Conservation (phyloP, 2,113 vertebrate genomes). For the Neodontobutis hainanensis region DNA sequence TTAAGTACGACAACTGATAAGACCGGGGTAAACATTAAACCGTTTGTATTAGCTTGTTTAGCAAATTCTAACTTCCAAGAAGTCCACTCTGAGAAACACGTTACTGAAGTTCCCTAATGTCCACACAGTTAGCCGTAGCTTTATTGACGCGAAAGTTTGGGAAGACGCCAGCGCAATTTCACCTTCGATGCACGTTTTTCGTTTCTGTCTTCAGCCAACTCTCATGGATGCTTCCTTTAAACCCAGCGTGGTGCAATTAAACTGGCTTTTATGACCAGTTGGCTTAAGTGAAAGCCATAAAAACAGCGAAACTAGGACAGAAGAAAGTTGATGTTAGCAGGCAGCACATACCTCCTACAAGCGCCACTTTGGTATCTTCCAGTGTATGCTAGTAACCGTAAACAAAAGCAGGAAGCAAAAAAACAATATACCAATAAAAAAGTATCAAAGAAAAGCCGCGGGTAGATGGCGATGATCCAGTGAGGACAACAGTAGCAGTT, state of each 20-base stretch:
- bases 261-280: too few species aligned
- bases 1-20: neutral
- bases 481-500: constrained; percentile 45
- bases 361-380: constrained; percentile 78
- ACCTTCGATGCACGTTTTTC: neutral
- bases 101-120: neutral
- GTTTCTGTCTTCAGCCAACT: neutral
- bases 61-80: neutral
- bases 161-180: constrained; percentile 5
- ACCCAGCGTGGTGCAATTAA: too few species aligned
- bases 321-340: constrained; percentile 35
- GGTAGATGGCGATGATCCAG: neutral
- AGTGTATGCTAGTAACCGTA: constrained; percentile 37
- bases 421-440: constrained; percentile 19
- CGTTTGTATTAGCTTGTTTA: neutral
- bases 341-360: constrained; percentile 70
- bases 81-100: neutral
- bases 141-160: constrained; percentile 41
- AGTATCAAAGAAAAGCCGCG: constrained; percentile 9
- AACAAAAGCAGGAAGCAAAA: constrained; percentile 6
- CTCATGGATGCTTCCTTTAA: neutral
- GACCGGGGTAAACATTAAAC: constrained; percentile 2
- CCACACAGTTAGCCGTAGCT: neutral
- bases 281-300: neutral
- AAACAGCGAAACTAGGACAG: constrained; percentile 38